Evolutionary conservation across 2,888 invertebrate genomes (phyloP).

Genomic region (Mesorhabditis spiculigera): DNA sequence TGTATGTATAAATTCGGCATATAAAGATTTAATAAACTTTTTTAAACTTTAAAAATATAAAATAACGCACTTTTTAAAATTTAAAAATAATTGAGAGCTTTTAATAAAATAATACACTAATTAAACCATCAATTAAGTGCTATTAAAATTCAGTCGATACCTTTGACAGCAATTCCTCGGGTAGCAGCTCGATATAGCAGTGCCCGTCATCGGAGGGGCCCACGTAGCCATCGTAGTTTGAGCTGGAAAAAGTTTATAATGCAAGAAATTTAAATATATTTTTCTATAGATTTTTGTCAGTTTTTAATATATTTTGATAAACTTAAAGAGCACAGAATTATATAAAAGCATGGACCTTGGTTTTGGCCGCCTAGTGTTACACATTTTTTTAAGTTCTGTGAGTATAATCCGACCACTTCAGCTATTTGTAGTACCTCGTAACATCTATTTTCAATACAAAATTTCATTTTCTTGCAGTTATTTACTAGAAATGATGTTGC

Average conservation of each 20-base stretch:
- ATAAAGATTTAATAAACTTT: conserved; percentile 61
- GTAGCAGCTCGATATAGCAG: conserved; percentile 33
- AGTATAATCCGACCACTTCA: too few relatives aligned
- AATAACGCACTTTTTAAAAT: conserved; percentile 6
- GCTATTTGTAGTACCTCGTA: too few relatives aligned
- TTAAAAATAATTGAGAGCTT: too few relatives aligned
- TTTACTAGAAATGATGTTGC: too few relatives aligned
- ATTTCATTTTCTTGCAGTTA: conserved; percentile 66
- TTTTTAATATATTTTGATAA: too few relatives aligned
- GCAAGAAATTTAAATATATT: conserved; percentile 41
- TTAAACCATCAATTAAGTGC: neutral
- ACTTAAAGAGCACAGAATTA: too few relatives aligned
- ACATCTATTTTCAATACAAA: too few relatives aligned
- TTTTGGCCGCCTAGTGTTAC: too few relatives aligned
- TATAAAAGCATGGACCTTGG: too few relatives aligned
- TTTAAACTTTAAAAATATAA: conserved; percentile 3
- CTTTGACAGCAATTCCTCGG: conserved; percentile 44
- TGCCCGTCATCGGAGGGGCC: conserved; percentile 16
- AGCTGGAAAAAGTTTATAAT: too few relatives aligned
- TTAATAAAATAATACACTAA: conserved; percentile 6
- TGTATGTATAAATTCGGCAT: too few relatives aligned
- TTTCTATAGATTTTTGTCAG: conserved; percentile 18
- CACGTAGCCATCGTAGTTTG: neutral
- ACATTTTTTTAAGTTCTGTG: too few relatives aligned
- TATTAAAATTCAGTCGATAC: conserved; percentile 14